These are phyloP conservation scores for Lepeophtheirus nordmannii DNA, from an alignment of 2,888 invertebrate species.

Conservation along the genomic window DNA sequence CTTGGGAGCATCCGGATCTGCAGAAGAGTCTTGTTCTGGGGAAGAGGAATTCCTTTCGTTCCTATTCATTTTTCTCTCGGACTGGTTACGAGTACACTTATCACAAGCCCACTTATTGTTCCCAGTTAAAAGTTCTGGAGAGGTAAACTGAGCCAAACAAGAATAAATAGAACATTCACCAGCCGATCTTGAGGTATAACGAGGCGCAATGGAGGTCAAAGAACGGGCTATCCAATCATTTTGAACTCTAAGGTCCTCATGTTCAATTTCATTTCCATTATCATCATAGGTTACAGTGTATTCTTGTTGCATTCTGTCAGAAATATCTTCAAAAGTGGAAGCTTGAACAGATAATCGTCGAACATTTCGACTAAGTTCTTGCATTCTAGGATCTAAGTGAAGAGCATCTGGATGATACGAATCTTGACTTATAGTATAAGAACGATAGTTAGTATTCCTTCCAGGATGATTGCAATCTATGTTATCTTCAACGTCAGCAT, in stretches of 20 bases:
- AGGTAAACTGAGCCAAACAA: slow-evolving; percentile 81
- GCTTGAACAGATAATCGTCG: background rate
- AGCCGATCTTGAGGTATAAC: slow-evolving; percentile 42
- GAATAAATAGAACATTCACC: slow-evolving; percentile 49
- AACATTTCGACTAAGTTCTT: slow-evolving; percentile 7
- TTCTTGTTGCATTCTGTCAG: slow-evolving; percentile 1
- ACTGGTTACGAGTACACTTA: slow-evolving; percentile 56
- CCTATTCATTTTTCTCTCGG: background rate
- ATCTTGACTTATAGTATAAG: background rate
- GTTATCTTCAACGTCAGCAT: slow-evolving; percentile 36
- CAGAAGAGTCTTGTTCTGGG: background rate
- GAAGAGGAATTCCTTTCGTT: background rate
- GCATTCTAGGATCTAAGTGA: slow-evolving; percentile 13
- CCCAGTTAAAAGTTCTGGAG: slow-evolving; percentile 72
- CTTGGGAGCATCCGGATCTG: background rate
- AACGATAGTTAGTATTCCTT: background rate
- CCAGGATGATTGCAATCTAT: background rate
- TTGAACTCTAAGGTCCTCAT: background rate
- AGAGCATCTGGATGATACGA: background rate
- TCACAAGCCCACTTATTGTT: slow-evolving; percentile 87
- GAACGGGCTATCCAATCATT: slow-evolving; percentile 29
- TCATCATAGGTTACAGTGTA: slow-evolving; percentile 9
- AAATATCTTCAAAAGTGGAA: background rate
- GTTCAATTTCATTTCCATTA: background rate
- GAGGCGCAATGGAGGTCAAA: slow-evolving; percentile 40